Percentiles rank a stretch among this genome's conserved stretches.
Conservation (phyloP, 2,888 invertebrate species). For the Tinea trinotella region DNA sequence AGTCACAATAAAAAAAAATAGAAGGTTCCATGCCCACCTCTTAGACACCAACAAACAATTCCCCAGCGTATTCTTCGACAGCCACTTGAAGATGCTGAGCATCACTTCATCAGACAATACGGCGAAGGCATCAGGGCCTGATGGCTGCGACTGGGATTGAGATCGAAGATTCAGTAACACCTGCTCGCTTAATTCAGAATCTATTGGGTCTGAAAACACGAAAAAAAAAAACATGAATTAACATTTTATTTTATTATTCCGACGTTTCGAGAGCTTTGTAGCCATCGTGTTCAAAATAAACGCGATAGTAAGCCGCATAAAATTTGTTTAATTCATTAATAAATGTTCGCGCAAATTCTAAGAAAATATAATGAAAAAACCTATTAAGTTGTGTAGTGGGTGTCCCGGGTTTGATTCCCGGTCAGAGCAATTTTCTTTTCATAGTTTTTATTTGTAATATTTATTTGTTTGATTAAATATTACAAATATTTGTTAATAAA, state of each 20-base stretch:
- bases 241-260: neutral
- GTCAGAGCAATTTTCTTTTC: too few relatives aligned
- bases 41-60: constrained; percentile 82
- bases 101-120: constrained; percentile 89
- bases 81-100: constrained; percentile 84
- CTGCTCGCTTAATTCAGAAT: neutral
- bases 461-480: too few relatives aligned
- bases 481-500: too few relatives aligned
- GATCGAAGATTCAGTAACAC: neutral
- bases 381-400: too few relatives aligned
- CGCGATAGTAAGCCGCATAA: too few relatives aligned
- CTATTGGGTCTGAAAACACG: neutral
- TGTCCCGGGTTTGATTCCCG: too few relatives aligned
- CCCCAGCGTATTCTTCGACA: constrained; percentile 83
- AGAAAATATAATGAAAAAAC: too few relatives aligned
- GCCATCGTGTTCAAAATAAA: too few relatives aligned
- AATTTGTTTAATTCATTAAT: too few relatives aligned
- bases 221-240: neutral
- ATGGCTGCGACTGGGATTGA: neutral
- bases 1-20: neutral
- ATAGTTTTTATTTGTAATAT: too few relatives aligned
- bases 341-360: too few relatives aligned
- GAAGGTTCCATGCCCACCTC: constrained; percentile 50
- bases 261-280: too few relatives aligned
- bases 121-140: constrained; percentile 74